Evolutionary conservation across 1,140 invertebrate species (phyloP), one percentile per base, ranked within the genome.

Genomic region (Lordiphosa clarofinis): DNA sequence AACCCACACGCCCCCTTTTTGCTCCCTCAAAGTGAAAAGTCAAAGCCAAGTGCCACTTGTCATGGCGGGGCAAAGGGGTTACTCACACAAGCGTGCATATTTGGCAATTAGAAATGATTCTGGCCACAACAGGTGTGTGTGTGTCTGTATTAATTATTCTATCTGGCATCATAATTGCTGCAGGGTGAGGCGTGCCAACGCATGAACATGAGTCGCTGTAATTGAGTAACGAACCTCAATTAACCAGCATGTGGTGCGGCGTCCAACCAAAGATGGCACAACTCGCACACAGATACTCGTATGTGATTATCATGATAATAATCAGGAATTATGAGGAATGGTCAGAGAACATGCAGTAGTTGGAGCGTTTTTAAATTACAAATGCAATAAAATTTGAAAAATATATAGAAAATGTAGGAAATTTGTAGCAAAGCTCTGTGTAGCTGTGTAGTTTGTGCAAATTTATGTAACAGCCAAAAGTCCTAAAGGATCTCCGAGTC

Each of bases 21-120:
- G 9, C n/a, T 42, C 3, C 2, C 10, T 28, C 24, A 46, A 44
- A 44, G 24, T 24, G n/a, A 21, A 8, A 46, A 46, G 31, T 46
- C 43, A 31, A 54, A 40, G 38, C 39, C 38, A 54, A 54, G 52
- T 54, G 38, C 21, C 52, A 54, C 39, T 54, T 54, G 52, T 54
- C 31, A 12, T n/a, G 12, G 10, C 19, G 13, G 11, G 5, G 37
- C 5, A 42, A 3, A 11, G 33, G 48, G 35, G 28, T 48, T 48
- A 36, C n/a, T 37, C 31, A 49, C 31, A 49, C 28, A 37, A 49
- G 48, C 48, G 48, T 52, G 48, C 48, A 38, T 36, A 52, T 52
- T 38, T 37, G 19, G 35, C 48, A 52, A 52, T 52, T 52, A 52
- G 48, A 38, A 38, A 38, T 37, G 10, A 6, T 21, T 2, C 9